These are phyloP conservation scores for Bursaphelenchus mucronatus DNA, from an alignment of 1,140 invertebrate genomes.

Conservation along the genomic window DNA sequence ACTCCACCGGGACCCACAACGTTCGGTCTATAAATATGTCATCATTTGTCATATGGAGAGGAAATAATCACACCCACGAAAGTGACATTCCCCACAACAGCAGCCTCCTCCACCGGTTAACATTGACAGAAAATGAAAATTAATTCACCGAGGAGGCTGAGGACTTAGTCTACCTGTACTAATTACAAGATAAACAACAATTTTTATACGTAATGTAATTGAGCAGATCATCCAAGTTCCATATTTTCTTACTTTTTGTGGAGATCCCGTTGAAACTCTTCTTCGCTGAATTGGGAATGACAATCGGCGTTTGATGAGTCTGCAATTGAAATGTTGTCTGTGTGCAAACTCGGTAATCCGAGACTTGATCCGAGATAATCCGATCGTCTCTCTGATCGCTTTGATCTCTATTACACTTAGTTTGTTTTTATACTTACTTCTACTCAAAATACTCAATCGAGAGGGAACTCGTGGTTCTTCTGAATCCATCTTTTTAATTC, in stretches of 20 bases:
- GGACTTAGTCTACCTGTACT: background rate
- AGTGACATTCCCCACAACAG: background rate
- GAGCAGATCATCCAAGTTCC: background rate
- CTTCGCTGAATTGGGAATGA: slow-evolving; percentile 42
- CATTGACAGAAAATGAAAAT: no score
- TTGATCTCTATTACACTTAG: background rate
- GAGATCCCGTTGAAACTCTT: slow-evolving; percentile 39
- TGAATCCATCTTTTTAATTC: no score
- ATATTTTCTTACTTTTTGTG: slow-evolving; percentile 23
- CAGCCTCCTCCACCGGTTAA: no score
- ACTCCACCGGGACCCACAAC: slow-evolving; percentile 41
- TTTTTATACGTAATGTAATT: background rate
- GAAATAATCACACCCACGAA: background rate
- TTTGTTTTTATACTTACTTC: background rate
- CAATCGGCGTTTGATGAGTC: slow-evolving; percentile 29
- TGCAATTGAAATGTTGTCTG: background rate
- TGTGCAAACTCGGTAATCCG: background rate
- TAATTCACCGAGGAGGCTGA: background rate
- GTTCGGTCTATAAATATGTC: slow-evolving; percentile 26
- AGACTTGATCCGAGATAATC: slow-evolving; percentile 2
- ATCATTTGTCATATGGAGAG: background rate
- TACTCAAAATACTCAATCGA: slow-evolving; percentile 8
- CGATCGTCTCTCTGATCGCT: background rate
- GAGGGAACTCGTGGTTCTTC: background rate
- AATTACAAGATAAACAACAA: background rate